Evolutionary conservation across 1,140 invertebrate species (phyloP).

Genomic region (Lucilia cuprina): DNA sequence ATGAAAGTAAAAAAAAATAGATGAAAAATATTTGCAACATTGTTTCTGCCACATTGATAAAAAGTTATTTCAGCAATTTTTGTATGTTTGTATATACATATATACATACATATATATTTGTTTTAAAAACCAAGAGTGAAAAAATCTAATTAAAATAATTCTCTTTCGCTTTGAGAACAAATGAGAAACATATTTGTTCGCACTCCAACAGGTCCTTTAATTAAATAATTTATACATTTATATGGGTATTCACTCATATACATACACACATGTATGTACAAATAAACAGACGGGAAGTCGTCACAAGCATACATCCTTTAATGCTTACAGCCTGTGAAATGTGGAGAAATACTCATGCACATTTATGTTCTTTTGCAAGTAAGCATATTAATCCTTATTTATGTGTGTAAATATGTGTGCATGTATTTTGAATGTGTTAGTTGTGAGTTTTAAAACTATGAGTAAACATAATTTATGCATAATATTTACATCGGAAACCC

Average conservation of each 20-base stretch:
- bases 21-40: not conserved
- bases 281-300: not conserved
- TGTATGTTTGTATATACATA: not conserved
- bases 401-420: not conserved
- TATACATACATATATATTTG: too few species aligned
- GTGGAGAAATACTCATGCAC: not conserved
- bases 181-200: not conserved
- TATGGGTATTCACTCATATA: not conserved
- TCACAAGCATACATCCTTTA: too few species aligned
- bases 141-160: constrained; percentile 9
- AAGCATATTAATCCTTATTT: too few species aligned
- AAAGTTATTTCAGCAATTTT: not conserved
- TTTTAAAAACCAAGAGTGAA: too few species aligned
- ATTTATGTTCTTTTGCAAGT: not conserved
- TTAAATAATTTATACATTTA: constrained; percentile 6
- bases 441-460: not conserved
- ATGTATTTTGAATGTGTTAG: not conserved
- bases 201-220: constrained; percentile 16
- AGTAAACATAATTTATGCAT: constrained; percentile 4
- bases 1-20: not conserved
- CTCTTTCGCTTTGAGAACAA: not conserved
- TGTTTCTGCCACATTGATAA: constrained; percentile 7
- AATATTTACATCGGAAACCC: not conserved
- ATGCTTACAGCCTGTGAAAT: too few species aligned
- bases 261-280: not conserved